These are phyloP conservation scores for Polyergus mexicanus DNA, from an alignment of 1,140 invertebrate genomes.

Conservation along the genomic window DNA sequence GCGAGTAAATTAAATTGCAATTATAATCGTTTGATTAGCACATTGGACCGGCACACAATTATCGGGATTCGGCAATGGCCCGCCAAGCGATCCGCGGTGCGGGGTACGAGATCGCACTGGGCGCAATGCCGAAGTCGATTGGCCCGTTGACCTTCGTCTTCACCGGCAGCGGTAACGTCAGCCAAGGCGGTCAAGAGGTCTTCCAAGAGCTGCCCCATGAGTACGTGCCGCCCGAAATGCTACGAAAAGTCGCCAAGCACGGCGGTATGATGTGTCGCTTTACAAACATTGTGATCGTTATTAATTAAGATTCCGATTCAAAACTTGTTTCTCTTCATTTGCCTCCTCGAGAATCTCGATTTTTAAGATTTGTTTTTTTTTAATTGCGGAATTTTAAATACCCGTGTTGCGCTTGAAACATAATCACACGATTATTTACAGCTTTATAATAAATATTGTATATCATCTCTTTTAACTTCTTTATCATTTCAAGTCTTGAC, in stretches of 20 bases:
- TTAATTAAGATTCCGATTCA: not conserved
- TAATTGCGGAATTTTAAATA: not conserved
- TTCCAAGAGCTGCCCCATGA: conserved; percentile 99
- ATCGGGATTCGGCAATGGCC: conserved; percentile 98
- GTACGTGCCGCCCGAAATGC: conserved; percentile 97
- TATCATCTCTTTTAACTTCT: not conserved
- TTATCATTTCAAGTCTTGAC: too few relatives aligned
- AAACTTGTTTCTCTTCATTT: not conserved
- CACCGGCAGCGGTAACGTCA: conserved; percentile 96
- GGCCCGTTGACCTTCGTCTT: conserved; percentile 99
- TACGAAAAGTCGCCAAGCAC: conserved; percentile 98
- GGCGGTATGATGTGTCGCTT: conserved; percentile 91
- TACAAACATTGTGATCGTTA: not conserved
- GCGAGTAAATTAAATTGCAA: not conserved
- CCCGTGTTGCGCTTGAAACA: not conserved
- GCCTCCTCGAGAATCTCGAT: not conserved
- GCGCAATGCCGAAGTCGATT: conserved; percentile 99
- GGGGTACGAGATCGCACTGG: conserved; percentile 99
- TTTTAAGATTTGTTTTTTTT: not conserved
- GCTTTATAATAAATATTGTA: not conserved
- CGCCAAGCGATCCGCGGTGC: conserved; percentile 98
- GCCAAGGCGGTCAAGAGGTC: conserved; percentile 97
- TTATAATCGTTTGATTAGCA: conserved; percentile 89
- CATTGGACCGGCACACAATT: conserved; percentile 99
- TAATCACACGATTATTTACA: not conserved